Percentiles rank a stretch among this genome's conserved stretches.
These are phyloP conservation scores for Hippopotamyrus pictus DNA, from an alignment of 2,797 vertebrate species.

Conservation along the genomic window DNA sequence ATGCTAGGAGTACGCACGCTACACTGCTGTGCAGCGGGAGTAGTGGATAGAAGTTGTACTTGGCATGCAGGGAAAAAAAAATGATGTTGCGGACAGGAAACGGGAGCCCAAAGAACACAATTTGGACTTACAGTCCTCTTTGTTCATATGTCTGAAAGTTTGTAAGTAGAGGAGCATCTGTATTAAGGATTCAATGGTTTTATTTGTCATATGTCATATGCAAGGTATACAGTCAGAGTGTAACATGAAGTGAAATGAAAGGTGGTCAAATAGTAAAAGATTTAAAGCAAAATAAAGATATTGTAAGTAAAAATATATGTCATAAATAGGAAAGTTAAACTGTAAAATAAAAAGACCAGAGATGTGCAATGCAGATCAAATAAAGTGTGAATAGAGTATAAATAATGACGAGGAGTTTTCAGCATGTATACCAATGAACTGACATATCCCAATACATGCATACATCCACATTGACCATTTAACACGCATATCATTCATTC, in stretches of 20 bases:
- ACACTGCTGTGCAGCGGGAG: not conserved
- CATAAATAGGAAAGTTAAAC: not conserved
- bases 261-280: not conserved
- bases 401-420: not conserved
- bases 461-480: not conserved
- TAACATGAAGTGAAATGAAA: not conserved
- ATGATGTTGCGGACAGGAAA: not conserved
- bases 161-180: not conserved
- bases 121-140: not conserved
- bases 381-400: not conserved
- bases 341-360: not conserved
- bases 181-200: not conserved
- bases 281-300: not conserved
- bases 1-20: not conserved
- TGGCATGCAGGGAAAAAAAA: not conserved
- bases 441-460: not conserved
- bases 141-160: not conserved
- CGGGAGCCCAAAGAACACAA: not conserved
- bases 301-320: not conserved
- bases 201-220: not conserved
- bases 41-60: not conserved
- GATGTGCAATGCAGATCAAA: not conserved
- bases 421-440: not conserved
- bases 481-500: not conserved
- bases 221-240: not conserved